A percentile compares a stretch with the other conserved stretches of the same genome.
Conservation (phyloP, 1,140 invertebrate genomes). For the Cydia amplana region DNA sequence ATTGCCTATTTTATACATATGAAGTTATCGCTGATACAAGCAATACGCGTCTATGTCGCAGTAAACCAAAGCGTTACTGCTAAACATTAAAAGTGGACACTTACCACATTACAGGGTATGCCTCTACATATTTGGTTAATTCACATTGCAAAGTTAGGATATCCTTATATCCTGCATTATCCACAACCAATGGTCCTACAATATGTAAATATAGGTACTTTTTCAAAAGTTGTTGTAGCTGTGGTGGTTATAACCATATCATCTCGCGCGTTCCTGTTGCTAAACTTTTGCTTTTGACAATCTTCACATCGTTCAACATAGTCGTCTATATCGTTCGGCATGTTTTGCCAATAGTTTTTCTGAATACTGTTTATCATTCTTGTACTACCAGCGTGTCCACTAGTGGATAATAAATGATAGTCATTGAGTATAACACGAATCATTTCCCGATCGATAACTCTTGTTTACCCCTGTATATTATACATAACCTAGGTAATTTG, state of each 20-base stretch:
- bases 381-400: conserved; percentile 25
- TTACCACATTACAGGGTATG: conserved; percentile 33
- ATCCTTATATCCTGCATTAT: not conserved
- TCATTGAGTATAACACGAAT: conserved; percentile 22
- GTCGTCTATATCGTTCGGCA: conserved; percentile 5
- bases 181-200: conserved; percentile 24
- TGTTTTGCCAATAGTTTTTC: conserved; percentile 17
- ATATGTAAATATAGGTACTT: conserved; percentile 28
- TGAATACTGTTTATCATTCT: conserved; percentile 20
- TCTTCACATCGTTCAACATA: conserved; percentile 24
- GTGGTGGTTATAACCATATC: conserved; percentile 24
- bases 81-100: too few relatives aligned
- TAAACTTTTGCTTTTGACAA: conserved; percentile 32
- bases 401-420: conserved; percentile 29
- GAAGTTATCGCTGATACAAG: too few relatives aligned
- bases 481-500: not conserved
- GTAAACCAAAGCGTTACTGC: too few relatives aligned
- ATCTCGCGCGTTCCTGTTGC: not conserved
- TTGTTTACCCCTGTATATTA: not conserved
- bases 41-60: too few relatives aligned
- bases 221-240: conserved; percentile 7
- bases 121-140: conserved; percentile 39
- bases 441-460: conserved; percentile 2
- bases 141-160: conserved; percentile 36
- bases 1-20: too few relatives aligned